These are phyloP conservation scores for Epinotia brunnichana DNA, from an alignment of 2,888 invertebrate genomes.

Conservation along the genomic window DNA sequence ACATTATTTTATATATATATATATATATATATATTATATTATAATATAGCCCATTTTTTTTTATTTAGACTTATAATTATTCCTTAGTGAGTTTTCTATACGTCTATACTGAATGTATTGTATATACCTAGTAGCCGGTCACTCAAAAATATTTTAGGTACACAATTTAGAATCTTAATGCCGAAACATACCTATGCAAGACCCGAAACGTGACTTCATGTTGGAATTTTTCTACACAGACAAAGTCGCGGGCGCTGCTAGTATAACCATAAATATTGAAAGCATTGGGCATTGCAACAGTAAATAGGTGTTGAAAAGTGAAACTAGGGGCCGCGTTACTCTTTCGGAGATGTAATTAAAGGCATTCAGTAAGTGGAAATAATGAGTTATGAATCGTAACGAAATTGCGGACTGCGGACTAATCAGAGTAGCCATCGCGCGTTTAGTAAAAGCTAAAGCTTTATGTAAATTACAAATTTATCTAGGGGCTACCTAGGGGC, in stretches of 20 bases:
- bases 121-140: too few relatives aligned
- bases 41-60: too few relatives aligned
- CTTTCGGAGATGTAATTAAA: constrained; percentile 51
- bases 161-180: too few relatives aligned
- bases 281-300: constrained; percentile 49
- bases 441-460: constrained; percentile 28
- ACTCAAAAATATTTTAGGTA: too few relatives aligned
- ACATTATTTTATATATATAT: too few relatives aligned
- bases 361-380: constrained; percentile 43
- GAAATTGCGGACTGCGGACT: constrained; percentile 29
- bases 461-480: constrained; percentile 8
- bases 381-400: constrained; percentile 43
- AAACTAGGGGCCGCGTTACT: constrained; percentile 56
- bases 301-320: constrained; percentile 62
- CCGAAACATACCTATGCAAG: too few relatives aligned
- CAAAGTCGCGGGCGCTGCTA: constrained; percentile 9
- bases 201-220: too few relatives aligned
- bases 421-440: constrained; percentile 23
- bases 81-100: too few relatives aligned
- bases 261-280: constrained; percentile 21
- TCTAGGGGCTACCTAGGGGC: too few relatives aligned
- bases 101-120: too few relatives aligned
- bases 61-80: too few relatives aligned
- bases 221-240: background rate
- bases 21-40: too few relatives aligned